phyloP scores from a whole-genome alignment of 2,113 vertebrate genomes.

The Carollia perspicillata region DNA sequence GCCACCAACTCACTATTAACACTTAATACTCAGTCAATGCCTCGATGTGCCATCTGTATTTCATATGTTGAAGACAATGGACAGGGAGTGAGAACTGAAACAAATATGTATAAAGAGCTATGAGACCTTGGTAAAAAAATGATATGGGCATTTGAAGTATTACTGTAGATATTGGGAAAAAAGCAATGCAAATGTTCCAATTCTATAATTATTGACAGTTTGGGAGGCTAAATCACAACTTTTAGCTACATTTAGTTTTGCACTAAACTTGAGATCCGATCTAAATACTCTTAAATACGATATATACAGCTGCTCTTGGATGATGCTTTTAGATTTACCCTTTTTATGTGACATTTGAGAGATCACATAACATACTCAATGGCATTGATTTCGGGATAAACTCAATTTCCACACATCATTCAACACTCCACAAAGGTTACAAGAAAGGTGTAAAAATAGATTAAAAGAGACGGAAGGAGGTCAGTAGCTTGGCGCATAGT shows the following conservation, averaged over 20 bases:
- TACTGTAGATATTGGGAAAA: not conserved
- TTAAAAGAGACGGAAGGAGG: constrained; percentile 35
- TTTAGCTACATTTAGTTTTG: not conserved
- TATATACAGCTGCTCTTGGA: not conserved
- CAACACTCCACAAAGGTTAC: constrained; percentile 58
- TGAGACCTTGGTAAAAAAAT: not conserved
- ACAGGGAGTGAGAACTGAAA: not conserved
- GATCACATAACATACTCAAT: constrained; percentile 46
- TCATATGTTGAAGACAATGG: not conserved
- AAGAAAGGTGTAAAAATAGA: constrained; percentile 56
- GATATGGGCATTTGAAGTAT: not conserved
- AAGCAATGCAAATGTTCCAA: not conserved
- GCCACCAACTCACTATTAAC: not conserved
- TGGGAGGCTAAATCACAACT: not conserved
- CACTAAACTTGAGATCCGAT: constrained; percentile 7
- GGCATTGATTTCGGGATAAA: constrained; percentile 59
- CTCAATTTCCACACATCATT: constrained; percentile 48
- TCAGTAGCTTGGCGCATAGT: constrained; percentile 5
- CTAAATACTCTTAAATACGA: constrained; percentile 37
- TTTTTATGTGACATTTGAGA: constrained; percentile 30
- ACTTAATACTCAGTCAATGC: not conserved
- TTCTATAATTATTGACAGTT: not conserved
- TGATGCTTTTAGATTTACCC: not conserved
- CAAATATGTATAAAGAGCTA: not conserved
- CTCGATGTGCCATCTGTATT: not conserved